Evolutionary conservation across 2,888 invertebrate species (phyloP).

Genomic region (Steinernema hermaphroditum): DNA sequence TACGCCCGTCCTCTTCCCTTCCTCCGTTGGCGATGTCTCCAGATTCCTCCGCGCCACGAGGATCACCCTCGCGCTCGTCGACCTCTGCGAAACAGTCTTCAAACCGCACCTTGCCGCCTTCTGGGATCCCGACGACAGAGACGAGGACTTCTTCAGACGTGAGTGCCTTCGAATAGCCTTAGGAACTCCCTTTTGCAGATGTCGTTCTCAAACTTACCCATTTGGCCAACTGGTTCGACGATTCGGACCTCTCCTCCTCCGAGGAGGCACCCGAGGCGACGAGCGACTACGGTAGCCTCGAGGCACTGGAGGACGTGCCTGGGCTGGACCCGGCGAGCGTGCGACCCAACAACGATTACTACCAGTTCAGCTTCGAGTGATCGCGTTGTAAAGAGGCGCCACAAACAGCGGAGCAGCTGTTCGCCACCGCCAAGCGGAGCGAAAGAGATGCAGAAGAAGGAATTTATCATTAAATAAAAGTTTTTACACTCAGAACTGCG

Average conservation of each 20-base stretch:
- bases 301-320: conserved; percentile 20
- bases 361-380: conserved; percentile 27
- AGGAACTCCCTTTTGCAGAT: not conserved
- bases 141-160: conserved; percentile 45
- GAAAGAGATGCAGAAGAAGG: conserved; percentile 1
- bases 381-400: not conserved
- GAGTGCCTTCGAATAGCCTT: no score
- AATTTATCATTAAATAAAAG: not conserved
- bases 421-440: not conserved
- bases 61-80: conserved; percentile 42
- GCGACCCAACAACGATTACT: conserved; percentile 26
- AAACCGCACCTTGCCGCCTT: conserved; percentile 34
- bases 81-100: conserved; percentile 46
- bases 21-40: conserved; percentile 42
- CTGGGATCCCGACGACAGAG: conserved; percentile 35
- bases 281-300: conserved; percentile 26
- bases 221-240: conserved; percentile 8
- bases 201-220: conserved; percentile 16
- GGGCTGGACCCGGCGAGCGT: conserved; percentile 1
- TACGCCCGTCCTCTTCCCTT: conserved; percentile 46
- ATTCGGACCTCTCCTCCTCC: conserved; percentile 8
- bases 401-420: conserved; percentile 19
- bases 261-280: not conserved
- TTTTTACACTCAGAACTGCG: conserved; percentile 35
- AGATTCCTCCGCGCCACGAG: conserved; percentile 44